These are phyloP conservation scores for Corvus moneduloides DNA, from an alignment of 2,113 vertebrate species.

Conservation along the genomic window DNA sequence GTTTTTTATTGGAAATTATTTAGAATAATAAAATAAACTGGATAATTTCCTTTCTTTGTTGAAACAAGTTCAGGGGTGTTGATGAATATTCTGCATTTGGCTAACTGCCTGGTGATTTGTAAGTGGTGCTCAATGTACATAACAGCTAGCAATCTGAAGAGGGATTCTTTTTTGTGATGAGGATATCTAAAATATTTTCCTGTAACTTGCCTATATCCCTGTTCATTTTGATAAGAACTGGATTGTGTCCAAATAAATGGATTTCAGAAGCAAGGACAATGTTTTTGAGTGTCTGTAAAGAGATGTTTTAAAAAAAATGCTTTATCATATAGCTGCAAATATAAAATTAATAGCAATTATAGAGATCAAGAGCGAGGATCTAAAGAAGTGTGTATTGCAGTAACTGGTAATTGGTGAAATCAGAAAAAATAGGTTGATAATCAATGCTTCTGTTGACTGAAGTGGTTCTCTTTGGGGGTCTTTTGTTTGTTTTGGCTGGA, in stretches of 20 bases:
- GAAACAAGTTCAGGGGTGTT: not conserved
- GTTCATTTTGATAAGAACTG: not conserved
- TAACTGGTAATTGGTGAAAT: not conserved
- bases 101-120: not conserved
- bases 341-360: not conserved
- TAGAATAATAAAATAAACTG: not conserved
- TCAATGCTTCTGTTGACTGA: not conserved
- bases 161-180: not conserved
- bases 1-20: not conserved
- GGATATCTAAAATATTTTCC: not conserved
- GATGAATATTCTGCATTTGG: not conserved
- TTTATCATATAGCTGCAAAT: not conserved
- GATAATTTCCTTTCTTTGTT: not conserved
- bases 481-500: not conserved
- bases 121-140: not conserved
- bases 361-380: not conserved
- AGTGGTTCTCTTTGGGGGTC: not conserved
- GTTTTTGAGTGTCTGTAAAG: not conserved
- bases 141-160: not conserved
- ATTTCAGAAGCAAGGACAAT: not conserved
- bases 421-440: not conserved
- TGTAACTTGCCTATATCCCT: not conserved
- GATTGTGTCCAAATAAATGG: not conserved
- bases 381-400: not conserved
- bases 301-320: not conserved